A percentile compares a stretch with the other conserved stretches of the same genome.
phyloP scores from a whole-genome alignment of 2,797 vertebrate genomes.

The Macropodus opercularis region DNA sequence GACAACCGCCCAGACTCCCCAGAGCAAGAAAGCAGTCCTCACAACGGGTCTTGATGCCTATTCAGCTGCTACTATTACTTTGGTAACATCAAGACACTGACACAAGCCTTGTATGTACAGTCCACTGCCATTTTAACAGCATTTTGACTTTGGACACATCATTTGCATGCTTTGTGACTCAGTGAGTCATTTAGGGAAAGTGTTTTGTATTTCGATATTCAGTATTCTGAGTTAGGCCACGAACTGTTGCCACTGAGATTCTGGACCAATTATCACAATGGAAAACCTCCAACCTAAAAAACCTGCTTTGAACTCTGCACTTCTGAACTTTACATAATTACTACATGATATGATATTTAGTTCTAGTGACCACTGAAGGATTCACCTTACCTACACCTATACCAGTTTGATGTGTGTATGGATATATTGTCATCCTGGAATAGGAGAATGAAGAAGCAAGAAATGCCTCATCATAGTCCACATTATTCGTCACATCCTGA shows the following conservation, averaged over 20 bases:
- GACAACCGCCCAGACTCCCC: constrained; percentile 81
- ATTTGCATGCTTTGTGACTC: constrained; percentile 55
- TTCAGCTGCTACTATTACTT: constrained; percentile 28
- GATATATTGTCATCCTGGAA: constrained; percentile 1
- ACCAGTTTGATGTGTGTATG: not conserved
- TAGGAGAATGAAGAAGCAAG: constrained; percentile 18
- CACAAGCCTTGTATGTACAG: constrained; percentile 41
- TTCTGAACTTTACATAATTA: not conserved
- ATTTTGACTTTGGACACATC: constrained; percentile 29
- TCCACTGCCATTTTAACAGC: constrained; percentile 29
- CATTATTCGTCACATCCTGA: not conserved
- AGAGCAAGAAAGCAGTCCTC: constrained; percentile 71
- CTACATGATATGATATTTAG: not conserved
- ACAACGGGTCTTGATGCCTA: constrained; percentile 68
- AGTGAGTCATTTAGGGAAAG: constrained; percentile 20
- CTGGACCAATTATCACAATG: constrained; percentile 26
- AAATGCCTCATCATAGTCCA: not conserved
- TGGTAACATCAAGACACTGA: constrained; percentile 44
- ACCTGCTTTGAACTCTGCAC: not conserved
- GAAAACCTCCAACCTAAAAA: constrained; percentile 7
- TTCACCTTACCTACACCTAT: not conserved
- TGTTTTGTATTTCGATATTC: constrained; percentile 28
- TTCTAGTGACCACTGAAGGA: not conserved
- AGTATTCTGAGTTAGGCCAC: constrained; percentile 17
- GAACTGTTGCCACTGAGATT: constrained; percentile 20